phyloP scores from a whole-genome alignment of 1,140 invertebrate genomes.

The Phthorimaea operculella region DNA sequence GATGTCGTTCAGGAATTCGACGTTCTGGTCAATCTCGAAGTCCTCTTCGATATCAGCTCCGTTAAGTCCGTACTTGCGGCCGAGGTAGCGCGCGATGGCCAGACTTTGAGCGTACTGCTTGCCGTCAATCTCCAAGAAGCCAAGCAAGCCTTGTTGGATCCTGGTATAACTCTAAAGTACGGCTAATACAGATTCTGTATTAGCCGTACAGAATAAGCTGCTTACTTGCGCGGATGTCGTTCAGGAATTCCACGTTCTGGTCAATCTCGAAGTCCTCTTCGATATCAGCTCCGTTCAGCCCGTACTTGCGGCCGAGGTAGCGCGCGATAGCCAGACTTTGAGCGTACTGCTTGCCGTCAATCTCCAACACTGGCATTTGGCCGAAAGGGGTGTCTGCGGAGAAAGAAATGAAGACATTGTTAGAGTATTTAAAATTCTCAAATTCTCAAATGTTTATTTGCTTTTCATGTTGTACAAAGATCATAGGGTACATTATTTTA shows the following conservation, averaged over 20 bases:
- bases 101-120: slow-evolving; percentile 72
- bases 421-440: not conserved
- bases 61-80: slow-evolving; percentile 60
- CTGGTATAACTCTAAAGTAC: no score
- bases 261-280: slow-evolving; percentile 8
- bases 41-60: not conserved
- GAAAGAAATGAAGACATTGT: slow-evolving; percentile 1
- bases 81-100: slow-evolving; percentile 75
- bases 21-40: slow-evolving; percentile 9
- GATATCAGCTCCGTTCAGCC: slow-evolving; percentile 38
- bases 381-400: slow-evolving; percentile 64
- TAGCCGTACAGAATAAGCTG: not conserved
- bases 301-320: slow-evolving; percentile 70
- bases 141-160: no score
- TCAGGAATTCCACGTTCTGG: slow-evolving; percentile 3
- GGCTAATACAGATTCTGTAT: no score
- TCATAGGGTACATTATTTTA: no score
- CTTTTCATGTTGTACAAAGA: no score
- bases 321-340: slow-evolving; percentile 75
- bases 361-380: slow-evolving; percentile 75
- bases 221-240: slow-evolving; percentile 21
- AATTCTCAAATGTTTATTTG: no score
- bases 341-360: slow-evolving; percentile 72
- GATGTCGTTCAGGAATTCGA: not conserved
- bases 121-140: slow-evolving; percentile 76